Evolutionary conservation across 2,888 invertebrate genomes (phyloP).

Genomic region (Rhogogaster chlorosoma): DNA sequence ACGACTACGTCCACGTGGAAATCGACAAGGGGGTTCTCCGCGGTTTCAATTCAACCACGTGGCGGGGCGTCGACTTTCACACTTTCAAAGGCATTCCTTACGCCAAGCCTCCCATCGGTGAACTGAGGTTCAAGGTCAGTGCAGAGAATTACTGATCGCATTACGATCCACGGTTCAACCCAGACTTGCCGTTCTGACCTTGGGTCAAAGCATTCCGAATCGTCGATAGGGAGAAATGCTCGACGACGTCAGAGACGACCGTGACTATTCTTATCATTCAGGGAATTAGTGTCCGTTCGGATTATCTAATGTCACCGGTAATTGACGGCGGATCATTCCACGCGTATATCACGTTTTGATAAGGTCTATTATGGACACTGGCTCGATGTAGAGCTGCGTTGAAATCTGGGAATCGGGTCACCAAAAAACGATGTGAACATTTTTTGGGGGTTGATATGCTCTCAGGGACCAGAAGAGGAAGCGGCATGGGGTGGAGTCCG

Average conservation of each 20-base stretch:
- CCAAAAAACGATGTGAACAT: background rate
- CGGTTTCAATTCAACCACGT: background rate
- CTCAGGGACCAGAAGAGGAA: slow-evolving; percentile 76
- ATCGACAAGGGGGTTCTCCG: slow-evolving; percentile 4
- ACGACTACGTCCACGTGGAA: slow-evolving; percentile 7
- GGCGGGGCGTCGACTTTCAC: background rate
- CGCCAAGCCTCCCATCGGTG: slow-evolving; percentile 13
- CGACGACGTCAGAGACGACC: too few species aligned
- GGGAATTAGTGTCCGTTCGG: too few species aligned
- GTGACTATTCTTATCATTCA: too few species aligned
- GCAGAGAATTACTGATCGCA: background rate
- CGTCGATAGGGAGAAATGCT: too few species aligned
- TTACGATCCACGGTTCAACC: background rate
- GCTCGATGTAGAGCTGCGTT: too few species aligned
- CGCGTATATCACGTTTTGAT: too few species aligned
- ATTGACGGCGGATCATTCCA: too few species aligned
- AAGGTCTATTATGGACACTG: too few species aligned
- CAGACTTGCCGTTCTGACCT: too few species aligned
- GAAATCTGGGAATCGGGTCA: too few species aligned
- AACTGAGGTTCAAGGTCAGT: slow-evolving; percentile 36
- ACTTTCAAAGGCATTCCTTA: slow-evolving; percentile 31
- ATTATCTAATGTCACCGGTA: too few species aligned
- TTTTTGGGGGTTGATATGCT: background rate
- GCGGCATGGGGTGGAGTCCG: slow-evolving; percentile 76
- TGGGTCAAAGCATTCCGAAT: too few species aligned